Conservation (phyloP, 53 echinoderm and acorn worm species). For the Glandiceps talaboti region DNA sequence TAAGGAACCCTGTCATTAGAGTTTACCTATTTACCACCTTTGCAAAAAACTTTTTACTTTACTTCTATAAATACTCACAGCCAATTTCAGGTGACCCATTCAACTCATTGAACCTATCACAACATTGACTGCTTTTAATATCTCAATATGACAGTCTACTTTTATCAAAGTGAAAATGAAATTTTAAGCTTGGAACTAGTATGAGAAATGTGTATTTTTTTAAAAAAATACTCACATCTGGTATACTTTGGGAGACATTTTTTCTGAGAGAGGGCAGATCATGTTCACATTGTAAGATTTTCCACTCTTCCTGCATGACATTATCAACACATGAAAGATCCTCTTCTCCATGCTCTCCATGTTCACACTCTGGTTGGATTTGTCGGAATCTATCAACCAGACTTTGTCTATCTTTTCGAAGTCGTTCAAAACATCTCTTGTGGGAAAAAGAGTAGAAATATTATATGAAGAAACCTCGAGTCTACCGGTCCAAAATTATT, state of each 20-base stretch:
- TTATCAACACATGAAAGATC: constrained; percentile 21
- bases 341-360: not conserved
- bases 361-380: not conserved
- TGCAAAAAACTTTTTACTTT: no score
- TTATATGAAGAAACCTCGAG: not conserved
- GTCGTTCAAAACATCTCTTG: constrained; percentile 82
- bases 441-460: not conserved
- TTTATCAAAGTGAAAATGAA: no score
- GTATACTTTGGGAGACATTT: constrained; percentile 2
- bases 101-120: no score
- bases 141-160: no score
- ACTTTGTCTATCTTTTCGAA: constrained; percentile 58
- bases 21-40: no score
- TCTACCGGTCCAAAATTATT: no score
- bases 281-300: constrained; percentile 45
- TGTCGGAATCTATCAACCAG: constrained; percentile 59
- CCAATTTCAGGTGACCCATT: no score
- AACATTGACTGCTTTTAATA: no score
- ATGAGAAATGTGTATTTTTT: no score
- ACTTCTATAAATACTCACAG: no score
- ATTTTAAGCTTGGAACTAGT: no score
- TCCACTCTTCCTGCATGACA: constrained; percentile 89
- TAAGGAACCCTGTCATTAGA: no score
- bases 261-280: not conserved
- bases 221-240: not conserved